Percentiles rank a stretch among this genome's conserved stretches.
These are phyloP conservation scores for Rhea americana DNA, from an alignment of 2,113 vertebrate genomes.

Conservation along the genomic window DNA sequence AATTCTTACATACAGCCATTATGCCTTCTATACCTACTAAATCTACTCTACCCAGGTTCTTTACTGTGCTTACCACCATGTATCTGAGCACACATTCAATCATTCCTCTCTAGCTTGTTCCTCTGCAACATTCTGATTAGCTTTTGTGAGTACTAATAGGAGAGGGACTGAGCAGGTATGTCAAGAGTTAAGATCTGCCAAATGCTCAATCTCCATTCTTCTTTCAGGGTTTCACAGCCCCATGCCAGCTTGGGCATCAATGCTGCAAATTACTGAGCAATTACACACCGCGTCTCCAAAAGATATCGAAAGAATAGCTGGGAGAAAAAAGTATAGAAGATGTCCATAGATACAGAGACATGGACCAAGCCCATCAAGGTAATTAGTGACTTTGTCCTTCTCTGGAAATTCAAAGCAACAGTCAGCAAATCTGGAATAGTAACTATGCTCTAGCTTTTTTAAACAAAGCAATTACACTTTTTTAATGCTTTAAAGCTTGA, in stretches of 20 bases:
- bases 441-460: background rate
- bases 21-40: background rate
- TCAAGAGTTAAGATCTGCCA: background rate
- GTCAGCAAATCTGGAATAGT: background rate
- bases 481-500: background rate
- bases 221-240: background rate
- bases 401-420: background rate
- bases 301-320: rapidly evolving
- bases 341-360: background rate
- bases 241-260: rapidly evolving
- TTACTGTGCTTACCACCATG: rapidly evolving
- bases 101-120: background rate
- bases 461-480: background rate
- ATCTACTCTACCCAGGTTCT: background rate
- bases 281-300: background rate
- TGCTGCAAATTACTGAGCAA: background rate
- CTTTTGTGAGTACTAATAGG: background rate
- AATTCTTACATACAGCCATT: background rate
- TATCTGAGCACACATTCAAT: background rate
- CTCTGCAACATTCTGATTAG: background rate
- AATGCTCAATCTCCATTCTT: background rate
- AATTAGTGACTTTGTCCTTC: background rate
- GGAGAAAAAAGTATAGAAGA: background rate
- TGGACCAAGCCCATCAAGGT: background rate
- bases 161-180: background rate